Conservation (phyloP, 2,113 vertebrate genomes). For the Collichthys lucidus region DNA sequence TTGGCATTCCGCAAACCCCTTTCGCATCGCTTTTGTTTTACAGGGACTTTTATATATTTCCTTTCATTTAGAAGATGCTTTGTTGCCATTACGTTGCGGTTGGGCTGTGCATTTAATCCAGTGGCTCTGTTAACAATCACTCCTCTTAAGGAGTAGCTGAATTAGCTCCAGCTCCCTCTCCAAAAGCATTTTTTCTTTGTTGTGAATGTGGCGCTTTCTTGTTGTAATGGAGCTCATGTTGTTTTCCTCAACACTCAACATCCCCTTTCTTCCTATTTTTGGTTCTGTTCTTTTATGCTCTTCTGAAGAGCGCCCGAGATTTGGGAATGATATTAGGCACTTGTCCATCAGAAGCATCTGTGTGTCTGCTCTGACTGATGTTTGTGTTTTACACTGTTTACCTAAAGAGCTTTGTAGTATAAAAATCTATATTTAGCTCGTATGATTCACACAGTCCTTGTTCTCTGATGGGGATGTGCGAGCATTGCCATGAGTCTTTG, state of each 20-base stretch:
- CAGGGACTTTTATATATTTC: constrained; percentile 71
- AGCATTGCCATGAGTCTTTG: background rate
- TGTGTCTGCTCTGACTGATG: background rate
- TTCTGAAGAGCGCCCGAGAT: constrained; percentile 21
- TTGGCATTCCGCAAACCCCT: constrained; percentile 48
- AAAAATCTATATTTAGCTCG: constrained; percentile 1
- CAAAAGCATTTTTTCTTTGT: constrained; percentile 69
- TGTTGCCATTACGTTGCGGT: constrained; percentile 74
- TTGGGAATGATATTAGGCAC: constrained; percentile 5
- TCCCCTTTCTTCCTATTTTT: constrained; percentile 23
- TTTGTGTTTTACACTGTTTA: constrained; percentile 22
- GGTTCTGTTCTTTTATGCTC: constrained; percentile 22
- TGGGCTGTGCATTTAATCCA: constrained; percentile 72
- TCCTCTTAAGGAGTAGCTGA: constrained; percentile 63
- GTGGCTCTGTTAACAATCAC: constrained; percentile 78
- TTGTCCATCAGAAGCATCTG: constrained; percentile 31
- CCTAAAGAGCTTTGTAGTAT: background rate
- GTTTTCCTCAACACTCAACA: constrained; percentile 57
- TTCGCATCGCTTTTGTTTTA: constrained; percentile 68
- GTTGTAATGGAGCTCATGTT: constrained; percentile 71
- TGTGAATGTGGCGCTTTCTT: constrained; percentile 72
- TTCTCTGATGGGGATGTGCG: background rate
- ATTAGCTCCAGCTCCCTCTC: constrained; percentile 61
- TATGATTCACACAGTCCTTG: background rate
- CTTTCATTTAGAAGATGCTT: constrained; percentile 75